These are phyloP conservation scores for Podabrus alpinus DNA, from an alignment of 2,888 invertebrate species.

Conservation along the genomic window DNA sequence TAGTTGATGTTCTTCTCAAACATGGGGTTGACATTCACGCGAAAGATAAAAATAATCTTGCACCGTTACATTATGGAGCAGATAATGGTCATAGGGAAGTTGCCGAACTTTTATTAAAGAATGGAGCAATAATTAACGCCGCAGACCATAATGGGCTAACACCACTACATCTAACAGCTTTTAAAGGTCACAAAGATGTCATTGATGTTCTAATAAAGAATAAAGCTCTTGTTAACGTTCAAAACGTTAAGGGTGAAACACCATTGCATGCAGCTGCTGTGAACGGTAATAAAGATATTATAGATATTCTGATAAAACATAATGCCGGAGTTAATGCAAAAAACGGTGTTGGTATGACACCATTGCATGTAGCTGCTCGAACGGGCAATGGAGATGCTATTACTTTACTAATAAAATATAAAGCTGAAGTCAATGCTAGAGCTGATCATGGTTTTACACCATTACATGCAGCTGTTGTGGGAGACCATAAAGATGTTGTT, in stretches of 20 bases:
- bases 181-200: neutral
- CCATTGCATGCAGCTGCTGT: neutral
- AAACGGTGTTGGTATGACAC: too few species aligned
- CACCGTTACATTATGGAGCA: slow-evolving; percentile 84
- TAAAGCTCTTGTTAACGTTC: neutral
- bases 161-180: neutral
- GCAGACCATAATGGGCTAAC: neutral
- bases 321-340: too few species aligned
- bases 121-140: neutral
- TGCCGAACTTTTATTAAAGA: slow-evolving; percentile 63
- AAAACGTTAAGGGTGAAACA: neutral
- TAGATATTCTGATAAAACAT: too few species aligned
- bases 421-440: slow-evolving; percentile 80
- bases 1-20: slow-evolving; percentile 72
- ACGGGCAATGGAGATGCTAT: slow-evolving; percentile 60
- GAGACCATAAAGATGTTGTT: slow-evolving; percentile 77
- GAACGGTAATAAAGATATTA: too few species aligned
- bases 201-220: neutral
- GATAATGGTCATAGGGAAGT: slow-evolving; percentile 72
- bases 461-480: slow-evolving; percentile 80
- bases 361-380: too few species aligned
- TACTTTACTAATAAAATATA: slow-evolving; percentile 77
- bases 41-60: slow-evolving; percentile 78
- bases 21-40: slow-evolving; percentile 71
- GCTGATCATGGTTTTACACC: slow-evolving; percentile 89